Base-by-base conservation (phyloP, 2,113 vertebrate species). In the Bubo bubo region DNA sequence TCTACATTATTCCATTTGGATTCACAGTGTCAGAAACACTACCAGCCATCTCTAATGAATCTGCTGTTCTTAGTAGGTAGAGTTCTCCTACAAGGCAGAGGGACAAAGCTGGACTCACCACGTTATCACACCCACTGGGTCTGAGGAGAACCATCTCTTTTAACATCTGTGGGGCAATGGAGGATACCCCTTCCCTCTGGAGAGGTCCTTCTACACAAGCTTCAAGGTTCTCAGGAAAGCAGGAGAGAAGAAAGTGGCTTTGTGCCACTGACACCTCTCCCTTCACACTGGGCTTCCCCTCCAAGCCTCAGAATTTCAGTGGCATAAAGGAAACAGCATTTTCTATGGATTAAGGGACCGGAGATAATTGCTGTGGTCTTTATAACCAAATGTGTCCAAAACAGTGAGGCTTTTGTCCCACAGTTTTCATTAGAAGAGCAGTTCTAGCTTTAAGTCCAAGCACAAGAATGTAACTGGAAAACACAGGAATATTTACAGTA, bases 51-150 rank as follows among this genome's bases (percentile, higher is more conserved):
- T 16, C 8, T 21, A 18, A 15, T 0, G 9, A 23, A 4, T 14
- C 62, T 72, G 41, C 32, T 4, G 3, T 6, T 63, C 41, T 10
- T 41, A 13, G 28, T 7, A 49, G 34, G 27, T 3, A 15, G 21
- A 53, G 34, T 70, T 47, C 16, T 1, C 0, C 2, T 5, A 32
- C 4, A 1, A 82, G 55, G 15, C 39, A 59, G 22, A 14, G 14
- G 4, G 1, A 19, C 30, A 47, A 58, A 66, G 50, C 0, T 45
- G 26, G n/a, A 43, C 24, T 64, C 34, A 52, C 28, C 27, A 15
- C 22, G 3, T 43, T 23, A 22, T 14, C 66, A 24, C 30, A 43
- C 10, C 24, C 35, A 0, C n/a, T 8, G 23, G 27, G 11, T 5
- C 39, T 20, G 37, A 58, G 58, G 5, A 77, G 30, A 56, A 27